Percentiles rank a stretch among this genome's conserved stretches.
These are phyloP conservation scores for Caenorhabditis drosophilae DNA, from an alignment of 2,888 invertebrate species.

Conservation along the genomic window DNA sequence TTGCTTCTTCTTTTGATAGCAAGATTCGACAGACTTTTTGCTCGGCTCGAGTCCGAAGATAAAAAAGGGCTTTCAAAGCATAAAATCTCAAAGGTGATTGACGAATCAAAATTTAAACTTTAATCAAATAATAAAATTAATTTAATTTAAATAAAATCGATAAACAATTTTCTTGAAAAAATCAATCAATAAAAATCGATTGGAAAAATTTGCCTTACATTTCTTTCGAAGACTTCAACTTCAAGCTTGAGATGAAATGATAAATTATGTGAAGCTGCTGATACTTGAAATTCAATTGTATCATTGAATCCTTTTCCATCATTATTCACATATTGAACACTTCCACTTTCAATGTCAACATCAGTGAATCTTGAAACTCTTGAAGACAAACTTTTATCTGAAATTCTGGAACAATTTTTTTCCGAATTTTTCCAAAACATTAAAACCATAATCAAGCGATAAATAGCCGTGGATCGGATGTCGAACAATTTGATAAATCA, in stretches of 20 bases:
- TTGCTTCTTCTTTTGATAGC: no score
- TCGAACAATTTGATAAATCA: slow-evolving; percentile 24
- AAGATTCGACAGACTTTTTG: no score
- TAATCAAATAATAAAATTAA: no score
- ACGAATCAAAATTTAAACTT: no score
- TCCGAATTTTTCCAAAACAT: no score
- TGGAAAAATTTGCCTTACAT: no score
- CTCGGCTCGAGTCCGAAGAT: no score
- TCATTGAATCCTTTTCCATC: slow-evolving; percentile 14
- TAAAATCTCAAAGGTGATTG: no score
- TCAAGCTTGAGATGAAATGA: slow-evolving; percentile 19
- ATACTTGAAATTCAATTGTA: slow-evolving; percentile 30
- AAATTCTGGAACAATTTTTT: neutral
- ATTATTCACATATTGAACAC: slow-evolving; percentile 43
- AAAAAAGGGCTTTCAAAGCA: no score
- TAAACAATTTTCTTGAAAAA: no score
- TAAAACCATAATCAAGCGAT: slow-evolving; percentile 24
- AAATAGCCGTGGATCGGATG: slow-evolving; percentile 29
- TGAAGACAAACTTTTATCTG: slow-evolving; percentile 25
- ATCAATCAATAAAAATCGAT: neutral
- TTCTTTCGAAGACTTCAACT: slow-evolving; percentile 32
- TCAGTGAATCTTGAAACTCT: slow-evolving; percentile 23
- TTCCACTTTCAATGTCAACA: slow-evolving; percentile 22
- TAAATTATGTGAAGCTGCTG: neutral
- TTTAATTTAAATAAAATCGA: no score